These are phyloP conservation scores for Torymus texanus DNA, from an alignment of 2,888 invertebrate species.

Conservation along the genomic window DNA sequence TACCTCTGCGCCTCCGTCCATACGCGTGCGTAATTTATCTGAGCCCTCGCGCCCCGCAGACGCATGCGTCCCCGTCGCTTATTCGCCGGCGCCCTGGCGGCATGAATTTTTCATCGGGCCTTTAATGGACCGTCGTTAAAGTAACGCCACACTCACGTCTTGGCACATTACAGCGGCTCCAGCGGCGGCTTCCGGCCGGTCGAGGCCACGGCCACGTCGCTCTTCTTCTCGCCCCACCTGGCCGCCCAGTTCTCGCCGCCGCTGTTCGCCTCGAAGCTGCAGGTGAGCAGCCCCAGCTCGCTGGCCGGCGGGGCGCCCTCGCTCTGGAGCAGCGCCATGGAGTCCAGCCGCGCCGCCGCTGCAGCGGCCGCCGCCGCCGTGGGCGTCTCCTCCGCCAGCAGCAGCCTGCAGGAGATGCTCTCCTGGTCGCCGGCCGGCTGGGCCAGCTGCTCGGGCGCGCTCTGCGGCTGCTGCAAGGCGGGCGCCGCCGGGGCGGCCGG, in stretches of 20 bases:
- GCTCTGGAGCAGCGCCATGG: constrained; percentile 71
- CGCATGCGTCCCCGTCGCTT: constrained; percentile 75
- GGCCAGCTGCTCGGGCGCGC: constrained; percentile 66
- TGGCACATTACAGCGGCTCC: constrained; percentile 75
- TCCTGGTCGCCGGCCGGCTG: constrained; percentile 73
- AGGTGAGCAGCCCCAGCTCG: constrained; percentile 35
- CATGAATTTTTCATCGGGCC: constrained; percentile 65
- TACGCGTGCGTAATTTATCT: constrained; percentile 65
- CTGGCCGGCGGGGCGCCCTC: constrained; percentile 63
- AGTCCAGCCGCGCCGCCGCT: constrained; percentile 58
- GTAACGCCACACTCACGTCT: background rate
- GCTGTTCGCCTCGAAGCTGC: constrained; percentile 80
- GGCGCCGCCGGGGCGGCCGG: constrained; percentile 61
- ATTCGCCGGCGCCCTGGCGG: constrained; percentile 66
- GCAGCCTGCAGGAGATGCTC: constrained; percentile 72
- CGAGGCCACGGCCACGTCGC: constrained; percentile 79
- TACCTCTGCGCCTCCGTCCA: constrained; percentile 62
- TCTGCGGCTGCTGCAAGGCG: constrained; percentile 68
- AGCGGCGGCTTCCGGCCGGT: constrained; percentile 75
- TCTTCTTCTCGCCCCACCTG: constrained; percentile 90
- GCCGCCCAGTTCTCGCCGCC: constrained; percentile 88
- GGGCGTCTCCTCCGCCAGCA: constrained; percentile 65
- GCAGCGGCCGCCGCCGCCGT: constrained; percentile 66
- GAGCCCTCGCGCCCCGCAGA: constrained; percentile 73
- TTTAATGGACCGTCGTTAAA: constrained; percentile 66